These are phyloP conservation scores for Thymelicus sylvestris DNA, from an alignment of 2,888 invertebrate genomes.

Conservation along the genomic window DNA sequence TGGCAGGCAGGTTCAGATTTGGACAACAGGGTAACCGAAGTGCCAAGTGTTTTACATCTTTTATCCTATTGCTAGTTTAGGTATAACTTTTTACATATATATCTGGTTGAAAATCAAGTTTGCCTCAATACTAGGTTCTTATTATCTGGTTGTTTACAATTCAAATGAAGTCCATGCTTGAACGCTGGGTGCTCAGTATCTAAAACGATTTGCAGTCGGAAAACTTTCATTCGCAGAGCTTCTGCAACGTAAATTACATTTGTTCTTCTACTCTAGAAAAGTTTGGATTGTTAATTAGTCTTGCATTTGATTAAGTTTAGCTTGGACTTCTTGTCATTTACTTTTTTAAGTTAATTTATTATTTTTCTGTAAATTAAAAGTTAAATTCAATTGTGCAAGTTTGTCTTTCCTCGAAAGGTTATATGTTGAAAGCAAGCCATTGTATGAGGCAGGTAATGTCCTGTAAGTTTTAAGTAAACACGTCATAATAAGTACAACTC, in stretches of 20 bases:
- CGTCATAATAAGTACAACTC: not conserved
- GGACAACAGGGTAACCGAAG: too few relatives aligned
- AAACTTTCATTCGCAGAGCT: conserved; percentile 13
- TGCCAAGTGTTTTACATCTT: too few relatives aligned
- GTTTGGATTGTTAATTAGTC: conserved; percentile 4
- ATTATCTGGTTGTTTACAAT: not conserved
- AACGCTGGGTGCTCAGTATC: conserved; percentile 2
- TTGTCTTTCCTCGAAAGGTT: too few relatives aligned
- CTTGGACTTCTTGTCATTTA: not conserved
- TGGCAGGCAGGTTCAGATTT: too few relatives aligned
- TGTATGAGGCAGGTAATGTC: not conserved
- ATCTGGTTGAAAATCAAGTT: too few relatives aligned
- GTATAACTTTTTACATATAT: too few relatives aligned
- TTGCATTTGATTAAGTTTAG: not conserved
- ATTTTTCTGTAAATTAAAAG: not conserved
- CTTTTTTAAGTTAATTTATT: not conserved
- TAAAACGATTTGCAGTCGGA: conserved; percentile 21
- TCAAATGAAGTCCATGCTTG: not conserved
- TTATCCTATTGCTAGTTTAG: too few relatives aligned
- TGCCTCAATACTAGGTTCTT: too few relatives aligned
- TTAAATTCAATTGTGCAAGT: not conserved
- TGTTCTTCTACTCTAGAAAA: conserved; percentile 11
- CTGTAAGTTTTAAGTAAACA: not conserved
- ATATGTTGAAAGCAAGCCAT: too few relatives aligned
- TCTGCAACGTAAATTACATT: conserved; percentile 25